These are phyloP conservation scores for Notamacropus eugenii DNA, from an alignment of 2,797 vertebrate genomes.

Conservation along the genomic window DNA sequence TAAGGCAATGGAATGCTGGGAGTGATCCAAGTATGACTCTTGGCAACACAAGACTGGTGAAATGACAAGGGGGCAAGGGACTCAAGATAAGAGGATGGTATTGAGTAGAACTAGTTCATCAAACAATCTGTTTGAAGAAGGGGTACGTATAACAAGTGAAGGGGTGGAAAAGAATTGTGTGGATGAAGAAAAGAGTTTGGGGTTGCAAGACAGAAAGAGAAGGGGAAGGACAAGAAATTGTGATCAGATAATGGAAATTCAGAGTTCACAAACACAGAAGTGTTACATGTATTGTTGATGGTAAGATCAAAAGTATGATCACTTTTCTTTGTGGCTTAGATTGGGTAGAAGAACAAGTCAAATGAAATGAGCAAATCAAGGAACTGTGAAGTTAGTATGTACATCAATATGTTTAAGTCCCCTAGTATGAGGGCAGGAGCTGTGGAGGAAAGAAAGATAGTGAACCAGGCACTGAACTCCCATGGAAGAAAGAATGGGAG, in stretches of 20 bases:
- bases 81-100: background rate
- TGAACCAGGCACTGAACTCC: background rate
- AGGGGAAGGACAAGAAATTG: background rate
- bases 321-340: background rate
- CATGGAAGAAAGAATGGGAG: background rate
- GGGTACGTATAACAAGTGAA: background rate
- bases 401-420: background rate
- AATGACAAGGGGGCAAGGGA: background rate
- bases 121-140: background rate
- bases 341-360: background rate
- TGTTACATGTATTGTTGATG: background rate
- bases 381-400: background rate
- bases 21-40: background rate
- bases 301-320: background rate
- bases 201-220: background rate
- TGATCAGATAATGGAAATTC: background rate
- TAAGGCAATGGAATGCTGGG: background rate
- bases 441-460: background rate
- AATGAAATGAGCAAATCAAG: background rate
- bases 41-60: background rate
- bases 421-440: background rate
- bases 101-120: background rate
- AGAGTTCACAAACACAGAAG: background rate
- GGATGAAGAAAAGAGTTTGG: background rate
- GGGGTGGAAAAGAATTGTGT: background rate